phyloP scores from a whole-genome alignment of 2,797 vertebrate genomes.

The Todus mexicanus region DNA sequence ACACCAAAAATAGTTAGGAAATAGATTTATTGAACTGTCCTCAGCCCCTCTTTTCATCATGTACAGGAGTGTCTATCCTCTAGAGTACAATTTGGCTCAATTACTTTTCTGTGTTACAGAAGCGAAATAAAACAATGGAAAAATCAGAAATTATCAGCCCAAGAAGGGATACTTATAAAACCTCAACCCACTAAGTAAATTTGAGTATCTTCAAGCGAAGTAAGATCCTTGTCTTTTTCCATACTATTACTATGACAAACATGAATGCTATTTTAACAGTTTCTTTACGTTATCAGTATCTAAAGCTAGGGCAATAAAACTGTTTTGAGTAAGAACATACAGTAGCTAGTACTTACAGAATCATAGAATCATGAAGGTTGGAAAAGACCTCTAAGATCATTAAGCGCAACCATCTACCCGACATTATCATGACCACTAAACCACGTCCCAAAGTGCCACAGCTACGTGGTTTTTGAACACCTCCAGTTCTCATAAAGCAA shows the following conservation, averaged over 20 bases:
- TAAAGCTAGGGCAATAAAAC: background rate
- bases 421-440: too few species aligned
- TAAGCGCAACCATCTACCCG: too few species aligned
- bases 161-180: background rate
- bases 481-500: background rate
- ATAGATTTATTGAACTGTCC: background rate
- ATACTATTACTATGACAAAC: background rate
- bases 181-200: background rate
- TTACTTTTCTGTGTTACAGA: background rate
- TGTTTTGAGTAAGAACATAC: background rate
- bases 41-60: background rate
- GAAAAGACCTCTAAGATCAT: too few species aligned
- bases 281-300: background rate
- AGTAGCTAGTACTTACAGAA: background rate
- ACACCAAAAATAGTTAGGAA: background rate
- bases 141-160: background rate
- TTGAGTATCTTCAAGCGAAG: background rate
- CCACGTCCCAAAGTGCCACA: too few species aligned
- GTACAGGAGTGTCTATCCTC: background rate
- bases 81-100: background rate
- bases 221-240: background rate
- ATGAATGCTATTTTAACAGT: background rate
- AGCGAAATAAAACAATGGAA: background rate
- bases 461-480: too few species aligned
- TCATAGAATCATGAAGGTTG: too few species aligned